Conservation (phyloP, 2,888 invertebrate genomes). For the Automeris io region DNA sequence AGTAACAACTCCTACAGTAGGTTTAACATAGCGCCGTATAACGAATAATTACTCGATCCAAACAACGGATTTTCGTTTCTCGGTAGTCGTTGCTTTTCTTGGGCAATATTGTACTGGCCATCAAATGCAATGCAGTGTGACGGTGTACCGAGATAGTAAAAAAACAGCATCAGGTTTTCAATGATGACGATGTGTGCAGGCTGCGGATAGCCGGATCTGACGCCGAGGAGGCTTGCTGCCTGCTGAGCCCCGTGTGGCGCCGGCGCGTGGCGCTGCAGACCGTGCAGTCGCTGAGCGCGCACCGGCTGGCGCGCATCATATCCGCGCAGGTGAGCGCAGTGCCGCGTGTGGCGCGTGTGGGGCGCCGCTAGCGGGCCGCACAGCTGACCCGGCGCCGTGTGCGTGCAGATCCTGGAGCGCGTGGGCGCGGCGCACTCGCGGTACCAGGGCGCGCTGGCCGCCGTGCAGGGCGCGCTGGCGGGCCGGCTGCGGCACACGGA, state of each 20-base stretch:
- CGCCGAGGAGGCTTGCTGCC: conserved; percentile 59
- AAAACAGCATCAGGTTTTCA: too few relatives aligned
- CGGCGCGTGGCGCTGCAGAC: conserved; percentile 82
- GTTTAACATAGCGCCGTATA: too few relatives aligned
- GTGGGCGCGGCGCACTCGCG: conserved; percentile 86
- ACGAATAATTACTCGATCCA: too few relatives aligned
- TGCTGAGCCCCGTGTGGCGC: conserved; percentile 79
- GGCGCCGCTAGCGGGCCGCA: not conserved
- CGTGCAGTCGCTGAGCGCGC: conserved; percentile 82
- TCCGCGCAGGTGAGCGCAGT: conserved; percentile 27
- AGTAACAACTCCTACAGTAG: too few relatives aligned
- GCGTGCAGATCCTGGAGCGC: conserved; percentile 83
- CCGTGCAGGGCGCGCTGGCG: conserved; percentile 82
- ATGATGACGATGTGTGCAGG: too few relatives aligned
- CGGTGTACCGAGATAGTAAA: too few relatives aligned
- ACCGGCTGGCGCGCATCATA: conserved; percentile 79
- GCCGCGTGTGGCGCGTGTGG: too few relatives aligned
- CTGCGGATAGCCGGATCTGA: conserved; percentile 63
- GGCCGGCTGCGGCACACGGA: conserved; percentile 87
- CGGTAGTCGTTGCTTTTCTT: too few relatives aligned
- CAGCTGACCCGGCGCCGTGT: not conserved
- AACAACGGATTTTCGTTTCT: too few relatives aligned
- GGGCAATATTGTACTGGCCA: too few relatives aligned
- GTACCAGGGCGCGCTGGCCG: conserved; percentile 83
- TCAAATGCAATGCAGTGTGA: too few relatives aligned